Evolutionary conservation across 2,888 invertebrate species (phyloP), one percentile per base, ranked within the genome.

Genomic region (Eupithecia subfuscata): DNA sequence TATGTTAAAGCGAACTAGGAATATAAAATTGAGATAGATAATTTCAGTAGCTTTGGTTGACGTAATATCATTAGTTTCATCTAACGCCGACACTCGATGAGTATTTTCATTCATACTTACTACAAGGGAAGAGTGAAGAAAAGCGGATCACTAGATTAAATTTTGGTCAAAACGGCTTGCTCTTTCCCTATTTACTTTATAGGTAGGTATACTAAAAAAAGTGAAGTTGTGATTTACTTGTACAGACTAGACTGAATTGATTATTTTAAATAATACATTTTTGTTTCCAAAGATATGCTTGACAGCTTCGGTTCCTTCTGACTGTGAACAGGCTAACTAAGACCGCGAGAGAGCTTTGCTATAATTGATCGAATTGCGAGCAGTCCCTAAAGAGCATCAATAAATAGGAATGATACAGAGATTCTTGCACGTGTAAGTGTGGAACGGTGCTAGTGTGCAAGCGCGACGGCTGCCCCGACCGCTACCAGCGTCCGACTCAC

Each of bases 1-100:
- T 95, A 95, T 90, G 84, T 89, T 94, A 94, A 94, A 94, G 94
- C 94, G 91, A 92, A 92, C 92, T 94, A 95, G 94, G 94, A 94
- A 94, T 95, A 94, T 89, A 88, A 70, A 76, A 90, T 91, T 93
- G 93, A 94, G 93, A 93, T 93, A 94, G 92, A 91, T 91, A 92
- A 92, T 92, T 93, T 93, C 93, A 92, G 91, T 91, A 92, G 90
- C 94, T 95, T 95, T 94, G 94, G 94, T 92, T 91, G 92, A 91
- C 70, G 86, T 92, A 91, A 91, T 91, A 92, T 92, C 90, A 90
- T 91, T 86, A 79, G 83, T 89, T 87, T 81, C 78, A 82, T 76
- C 76, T 82, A 81, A 81, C 80, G 74, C 68, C 70, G 78, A 56
- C 81, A 83, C 85, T 85, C 84, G 81, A 83, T 83, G 92, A 91